phyloP scores from a whole-genome alignment of 2,797 vertebrate species.

The Lacerta bilineata region DNA sequence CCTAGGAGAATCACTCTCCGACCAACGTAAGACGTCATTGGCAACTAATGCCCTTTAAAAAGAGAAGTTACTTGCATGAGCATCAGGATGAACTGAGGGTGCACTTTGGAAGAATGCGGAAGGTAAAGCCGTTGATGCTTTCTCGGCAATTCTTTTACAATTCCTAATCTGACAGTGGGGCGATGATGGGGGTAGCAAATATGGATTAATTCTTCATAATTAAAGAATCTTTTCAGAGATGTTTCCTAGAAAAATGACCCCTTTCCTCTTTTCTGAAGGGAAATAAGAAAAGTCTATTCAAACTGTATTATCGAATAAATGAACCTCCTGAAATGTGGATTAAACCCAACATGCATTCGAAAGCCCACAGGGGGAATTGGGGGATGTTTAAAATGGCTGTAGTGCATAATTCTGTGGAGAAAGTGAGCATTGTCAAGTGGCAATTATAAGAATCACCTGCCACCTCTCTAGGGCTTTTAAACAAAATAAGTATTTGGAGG shows the following conservation, averaged over 20 bases:
- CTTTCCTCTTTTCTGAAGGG: background rate
- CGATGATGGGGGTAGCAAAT: background rate
- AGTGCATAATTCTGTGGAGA: background rate
- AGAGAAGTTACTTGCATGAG: too few species aligned
- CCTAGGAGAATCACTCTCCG: background rate
- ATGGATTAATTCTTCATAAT: background rate
- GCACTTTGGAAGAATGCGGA: background rate
- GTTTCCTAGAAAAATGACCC: background rate
- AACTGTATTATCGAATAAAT: background rate
- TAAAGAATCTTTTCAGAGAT: background rate
- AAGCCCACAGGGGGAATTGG: background rate
- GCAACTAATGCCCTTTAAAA: background rate
- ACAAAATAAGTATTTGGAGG: background rate
- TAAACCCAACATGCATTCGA: background rate
- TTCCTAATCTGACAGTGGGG: background rate
- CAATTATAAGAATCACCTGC: background rate
- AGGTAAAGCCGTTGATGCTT: too few species aligned
- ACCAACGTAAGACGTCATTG: background rate
- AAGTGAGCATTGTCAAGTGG: background rate
- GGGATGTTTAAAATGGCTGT: background rate
- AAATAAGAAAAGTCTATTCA: background rate
- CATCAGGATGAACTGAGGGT: too few species aligned
- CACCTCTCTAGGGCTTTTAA: background rate
- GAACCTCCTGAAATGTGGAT: background rate
- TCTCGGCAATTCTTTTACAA: background rate